Conservation (phyloP, 1,140 invertebrate species). For the Drosophila parvula region DNA sequence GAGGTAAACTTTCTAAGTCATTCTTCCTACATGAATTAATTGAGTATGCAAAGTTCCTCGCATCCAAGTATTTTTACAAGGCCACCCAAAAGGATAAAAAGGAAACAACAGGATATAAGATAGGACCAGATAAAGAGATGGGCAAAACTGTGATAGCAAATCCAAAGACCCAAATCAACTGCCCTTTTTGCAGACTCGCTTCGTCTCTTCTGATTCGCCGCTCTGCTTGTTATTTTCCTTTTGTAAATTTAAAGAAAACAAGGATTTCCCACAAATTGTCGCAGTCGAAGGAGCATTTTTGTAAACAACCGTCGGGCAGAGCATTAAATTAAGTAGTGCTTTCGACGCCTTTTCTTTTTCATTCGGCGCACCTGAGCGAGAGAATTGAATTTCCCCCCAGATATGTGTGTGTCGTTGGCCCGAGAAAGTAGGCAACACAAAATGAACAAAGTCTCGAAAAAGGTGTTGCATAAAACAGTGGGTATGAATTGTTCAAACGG, state of each 20-base stretch:
- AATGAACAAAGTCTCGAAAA: conserved; percentile 28
- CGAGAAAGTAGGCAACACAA: conserved; percentile 47
- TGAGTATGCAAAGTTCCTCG: conserved; percentile 53
- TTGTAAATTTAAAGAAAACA: conserved; percentile 77
- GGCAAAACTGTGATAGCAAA: conserved; percentile 26
- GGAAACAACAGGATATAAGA: conserved; percentile 7
- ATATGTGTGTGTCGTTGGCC: not conserved
- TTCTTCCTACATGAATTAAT: conserved; percentile 55
- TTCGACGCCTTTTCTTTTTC: conserved; percentile 35
- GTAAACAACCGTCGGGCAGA: conserved; percentile 45
- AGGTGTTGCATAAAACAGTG: conserved; percentile 11
- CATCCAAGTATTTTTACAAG: conserved; percentile 22
- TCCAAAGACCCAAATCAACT: conserved; percentile 39
- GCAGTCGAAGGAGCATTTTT: conserved; percentile 37
- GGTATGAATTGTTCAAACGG: conserved; percentile 1
- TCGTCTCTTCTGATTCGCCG: conserved; percentile 14
- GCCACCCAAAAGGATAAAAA: conserved; percentile 14
- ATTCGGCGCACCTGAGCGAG: conserved; percentile 48
- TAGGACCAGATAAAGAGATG: not conserved
- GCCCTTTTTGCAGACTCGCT: conserved; percentile 5
- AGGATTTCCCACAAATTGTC: conserved; percentile 29
- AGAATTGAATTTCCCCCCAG: conserved; percentile 28
- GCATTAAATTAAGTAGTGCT: conserved; percentile 57
- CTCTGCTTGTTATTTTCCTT: conserved; percentile 44
- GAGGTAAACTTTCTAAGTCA: conserved; percentile 12